These are phyloP conservation scores for Meganola albula DNA, from an alignment of 2,888 invertebrate genomes.

Conservation along the genomic window DNA sequence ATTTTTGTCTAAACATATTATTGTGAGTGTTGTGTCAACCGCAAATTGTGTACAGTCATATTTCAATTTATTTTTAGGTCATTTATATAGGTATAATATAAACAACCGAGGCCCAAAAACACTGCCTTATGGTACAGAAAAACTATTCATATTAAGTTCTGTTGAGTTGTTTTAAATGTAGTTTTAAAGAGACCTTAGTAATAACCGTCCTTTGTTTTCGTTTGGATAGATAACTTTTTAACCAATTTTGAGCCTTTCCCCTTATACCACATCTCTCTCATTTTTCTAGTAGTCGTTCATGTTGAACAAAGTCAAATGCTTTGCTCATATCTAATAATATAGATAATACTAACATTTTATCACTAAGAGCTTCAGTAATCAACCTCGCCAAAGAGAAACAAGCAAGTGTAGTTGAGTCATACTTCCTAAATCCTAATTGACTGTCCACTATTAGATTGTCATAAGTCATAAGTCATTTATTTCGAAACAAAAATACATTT, in stretches of 20 bases:
- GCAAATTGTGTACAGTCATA: conserved; percentile 1
- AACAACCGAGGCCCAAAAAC: background rate
- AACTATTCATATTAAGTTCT: background rate
- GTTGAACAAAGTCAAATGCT: conserved; percentile 3
- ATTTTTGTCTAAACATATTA: background rate
- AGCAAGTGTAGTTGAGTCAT: background rate
- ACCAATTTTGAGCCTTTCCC: too few relatives aligned
- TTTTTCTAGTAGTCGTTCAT: conserved; percentile 1
- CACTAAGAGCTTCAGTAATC: conserved; percentile 1
- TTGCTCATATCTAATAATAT: too few relatives aligned
- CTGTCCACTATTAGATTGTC: background rate
- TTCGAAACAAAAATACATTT: too few relatives aligned
- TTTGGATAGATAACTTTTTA: too few relatives aligned
- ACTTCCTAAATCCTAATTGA: background rate
- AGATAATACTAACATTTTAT: conserved; percentile 1
- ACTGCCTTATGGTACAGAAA: background rate
- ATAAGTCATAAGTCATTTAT: too few relatives aligned
- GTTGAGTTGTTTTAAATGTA: background rate
- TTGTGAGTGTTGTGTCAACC: background rate
- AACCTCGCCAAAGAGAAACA: background rate
- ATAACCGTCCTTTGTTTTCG: too few relatives aligned
- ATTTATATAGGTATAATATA: background rate
- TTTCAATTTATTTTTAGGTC: background rate
- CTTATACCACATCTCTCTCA: background rate
- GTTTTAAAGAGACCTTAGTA: background rate